Percentiles rank a stretch among this genome's conserved stretches.
phyloP scores from a whole-genome alignment of 2,888 invertebrate species.

The Cryptus armator region DNA sequence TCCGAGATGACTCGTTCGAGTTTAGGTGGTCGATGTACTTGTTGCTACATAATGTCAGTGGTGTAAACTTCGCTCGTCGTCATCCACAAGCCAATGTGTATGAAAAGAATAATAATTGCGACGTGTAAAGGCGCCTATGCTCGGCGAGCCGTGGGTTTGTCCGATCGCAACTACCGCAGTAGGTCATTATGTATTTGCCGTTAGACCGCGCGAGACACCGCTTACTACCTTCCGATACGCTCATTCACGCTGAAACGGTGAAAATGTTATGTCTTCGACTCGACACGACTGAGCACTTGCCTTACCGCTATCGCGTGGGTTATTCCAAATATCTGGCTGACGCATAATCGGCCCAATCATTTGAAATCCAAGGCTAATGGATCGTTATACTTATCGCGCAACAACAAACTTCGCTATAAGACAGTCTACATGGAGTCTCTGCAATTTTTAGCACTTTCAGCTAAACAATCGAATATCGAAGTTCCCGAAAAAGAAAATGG shows the following conservation, averaged over 20 bases:
- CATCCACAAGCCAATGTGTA: background rate
- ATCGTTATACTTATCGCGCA: background rate
- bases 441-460: no score
- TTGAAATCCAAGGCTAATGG: background rate
- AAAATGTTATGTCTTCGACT: conserved; percentile 28
- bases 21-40: conserved; percentile 5
- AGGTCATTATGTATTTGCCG: conserved; percentile 78
- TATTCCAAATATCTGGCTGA: conserved; percentile 13
- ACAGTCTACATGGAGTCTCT: background rate
- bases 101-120: conserved; percentile 27
- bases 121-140: conserved; percentile 49
- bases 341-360: background rate
- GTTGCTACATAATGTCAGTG: conserved; percentile 30
- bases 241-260: conserved; percentile 30
- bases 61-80: conserved; percentile 43
- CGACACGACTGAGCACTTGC: background rate
- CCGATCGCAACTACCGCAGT: conserved; percentile 67
- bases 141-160: background rate
- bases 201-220: conserved; percentile 72
- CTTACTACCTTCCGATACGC: conserved; percentile 2
- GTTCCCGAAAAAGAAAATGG: no score
- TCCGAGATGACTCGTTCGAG: conserved; percentile 20
- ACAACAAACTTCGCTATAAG: background rate
- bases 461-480: no score
- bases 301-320: background rate